phyloP scores from a whole-genome alignment of 2,113 vertebrate species.

The Neodon shergylaensis region DNA sequence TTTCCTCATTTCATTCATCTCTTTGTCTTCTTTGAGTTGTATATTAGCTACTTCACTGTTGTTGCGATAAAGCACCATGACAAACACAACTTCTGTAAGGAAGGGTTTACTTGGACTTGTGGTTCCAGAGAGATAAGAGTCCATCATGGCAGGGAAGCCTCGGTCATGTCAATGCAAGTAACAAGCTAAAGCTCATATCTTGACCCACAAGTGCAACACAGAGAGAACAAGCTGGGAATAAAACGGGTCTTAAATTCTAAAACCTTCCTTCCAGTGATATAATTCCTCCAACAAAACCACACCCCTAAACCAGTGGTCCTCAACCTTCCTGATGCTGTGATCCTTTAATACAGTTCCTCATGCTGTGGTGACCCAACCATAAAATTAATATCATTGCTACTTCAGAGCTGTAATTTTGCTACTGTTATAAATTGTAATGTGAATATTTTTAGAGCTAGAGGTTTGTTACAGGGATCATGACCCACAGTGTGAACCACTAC shows the following conservation, averaged over 20 bases:
- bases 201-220: neutral
- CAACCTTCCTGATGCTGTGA: too few species aligned
- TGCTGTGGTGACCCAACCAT: too few species aligned
- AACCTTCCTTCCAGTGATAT: neutral
- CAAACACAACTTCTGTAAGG: neutral
- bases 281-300: neutral
- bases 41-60: neutral
- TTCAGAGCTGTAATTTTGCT: too few species aligned
- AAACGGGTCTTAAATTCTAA: neutral
- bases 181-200: neutral
- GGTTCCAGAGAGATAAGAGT: neutral
- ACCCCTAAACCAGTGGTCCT: too few species aligned
- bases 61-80: neutral
- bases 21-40: neutral
- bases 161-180: neutral
- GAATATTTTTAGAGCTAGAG: too few species aligned
- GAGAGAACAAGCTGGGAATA: neutral
- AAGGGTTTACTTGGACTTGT: neutral
- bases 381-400: too few species aligned
- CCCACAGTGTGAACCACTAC: too few species aligned
- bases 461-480: too few species aligned
- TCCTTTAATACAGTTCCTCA: too few species aligned
- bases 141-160: neutral
- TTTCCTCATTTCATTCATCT: neutral
- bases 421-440: too few species aligned